Evolutionary conservation across 2,888 invertebrate genomes (phyloP).

Genomic region (Tricholauxania praeusta): DNA sequence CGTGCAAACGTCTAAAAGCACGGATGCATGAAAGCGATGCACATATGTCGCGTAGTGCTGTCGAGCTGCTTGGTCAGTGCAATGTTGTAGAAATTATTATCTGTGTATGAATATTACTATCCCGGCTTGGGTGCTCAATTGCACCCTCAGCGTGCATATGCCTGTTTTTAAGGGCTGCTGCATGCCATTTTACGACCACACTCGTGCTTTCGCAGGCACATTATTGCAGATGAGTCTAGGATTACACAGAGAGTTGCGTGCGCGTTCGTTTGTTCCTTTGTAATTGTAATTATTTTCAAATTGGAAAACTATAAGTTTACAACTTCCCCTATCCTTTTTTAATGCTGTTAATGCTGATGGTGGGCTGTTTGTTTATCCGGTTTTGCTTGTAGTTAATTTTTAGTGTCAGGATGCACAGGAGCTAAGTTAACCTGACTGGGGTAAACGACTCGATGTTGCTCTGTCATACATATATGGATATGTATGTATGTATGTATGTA

Average conservation of each 20-base stretch:
- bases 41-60: constrained; percentile 21
- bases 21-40: constrained; percentile 19
- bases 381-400: constrained; percentile 9
- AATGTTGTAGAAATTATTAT: constrained; percentile 17
- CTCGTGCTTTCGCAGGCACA: not conserved
- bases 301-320: constrained; percentile 33
- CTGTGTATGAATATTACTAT: not conserved
- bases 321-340: not conserved
- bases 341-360: constrained; percentile 1
- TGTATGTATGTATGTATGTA: too few relatives aligned
- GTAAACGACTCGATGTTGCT: too few relatives aligned
- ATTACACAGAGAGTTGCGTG: constrained; percentile 32
- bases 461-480: too few relatives aligned
- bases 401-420: constrained; percentile 11
- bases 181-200: too few relatives aligned
- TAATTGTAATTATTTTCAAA: constrained; percentile 37
- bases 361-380: constrained; percentile 33
- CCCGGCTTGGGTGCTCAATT: not conserved
- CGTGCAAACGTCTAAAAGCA: not conserved
- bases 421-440: not conserved
- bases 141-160: constrained; percentile 3
- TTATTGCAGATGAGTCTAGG: constrained; percentile 38
- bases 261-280: not conserved
- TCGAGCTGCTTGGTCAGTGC: not conserved
- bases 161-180: too few relatives aligned